Percentiles rank a stretch among this genome's conserved stretches.
Conservation (phyloP, 2,113 vertebrate genomes). For the Tragelaphus imberbis region DNA sequence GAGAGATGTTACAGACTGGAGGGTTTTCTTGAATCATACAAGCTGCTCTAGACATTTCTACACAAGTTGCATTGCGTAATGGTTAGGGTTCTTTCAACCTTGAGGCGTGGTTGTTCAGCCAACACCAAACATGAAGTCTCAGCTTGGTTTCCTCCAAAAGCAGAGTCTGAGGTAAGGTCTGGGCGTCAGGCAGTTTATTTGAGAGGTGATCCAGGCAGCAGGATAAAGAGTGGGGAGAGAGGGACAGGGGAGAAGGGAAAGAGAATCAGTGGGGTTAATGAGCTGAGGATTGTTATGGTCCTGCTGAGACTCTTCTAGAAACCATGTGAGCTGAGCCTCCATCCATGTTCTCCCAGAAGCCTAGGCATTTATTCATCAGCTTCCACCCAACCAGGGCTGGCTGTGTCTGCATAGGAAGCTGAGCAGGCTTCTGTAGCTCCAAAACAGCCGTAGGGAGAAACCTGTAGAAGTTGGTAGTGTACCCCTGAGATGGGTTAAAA, state of each 20-base stretch:
- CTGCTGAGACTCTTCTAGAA: background rate
- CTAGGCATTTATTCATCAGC: background rate
- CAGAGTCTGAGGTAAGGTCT: background rate
- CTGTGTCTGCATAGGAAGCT: background rate
- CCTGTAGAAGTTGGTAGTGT: background rate
- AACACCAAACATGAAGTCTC: background rate
- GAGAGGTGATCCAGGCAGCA: background rate
- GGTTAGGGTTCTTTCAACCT: background rate
- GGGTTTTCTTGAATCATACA: background rate
- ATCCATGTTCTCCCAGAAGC: rapidly evolving
- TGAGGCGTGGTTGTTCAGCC: background rate
- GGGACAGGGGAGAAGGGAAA: background rate
- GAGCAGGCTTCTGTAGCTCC: background rate
- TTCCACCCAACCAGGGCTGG: background rate
- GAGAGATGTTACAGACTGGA: background rate
- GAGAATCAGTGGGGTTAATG: background rate
- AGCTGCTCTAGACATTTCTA: background rate
- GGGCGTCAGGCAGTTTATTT: background rate
- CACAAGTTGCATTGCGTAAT: background rate
- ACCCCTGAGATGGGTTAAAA: background rate
- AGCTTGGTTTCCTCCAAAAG: background rate
- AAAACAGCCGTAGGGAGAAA: background rate
- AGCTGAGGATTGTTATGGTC: background rate
- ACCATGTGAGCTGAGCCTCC: background rate
- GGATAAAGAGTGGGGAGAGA: background rate